Base-by-base conservation (phyloP, 2,113 vertebrate species). In the Corythornis madagascariensis region DNA sequence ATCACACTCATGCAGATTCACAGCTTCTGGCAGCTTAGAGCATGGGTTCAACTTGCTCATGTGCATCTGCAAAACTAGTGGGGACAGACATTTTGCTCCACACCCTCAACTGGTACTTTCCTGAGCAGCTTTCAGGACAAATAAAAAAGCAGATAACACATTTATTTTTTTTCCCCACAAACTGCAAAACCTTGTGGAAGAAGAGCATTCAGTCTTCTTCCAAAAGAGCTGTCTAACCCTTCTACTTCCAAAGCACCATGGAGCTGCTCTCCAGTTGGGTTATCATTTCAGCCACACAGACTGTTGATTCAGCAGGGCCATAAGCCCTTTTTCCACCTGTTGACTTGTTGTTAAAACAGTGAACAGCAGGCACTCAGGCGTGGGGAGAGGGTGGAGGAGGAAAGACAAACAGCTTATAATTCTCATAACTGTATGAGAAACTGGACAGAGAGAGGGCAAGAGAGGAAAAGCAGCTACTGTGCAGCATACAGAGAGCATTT, bases 221-320 rank as follows among this genome's bases (percentile, higher is more conserved):
- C 42, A 4, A 35, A 77, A 64, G 52, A 64, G 22, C 3, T 66
- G 42, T 43, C 63, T 67, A n/a, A 50, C 28, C 11, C 21, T 78
- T 40, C n/a, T n/a, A 5, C 22, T 13, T 38, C 31, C 21, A n/a
- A 60, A 71, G 65, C 29, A 47, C 43, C 26, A 16, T 3, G 40
- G 38, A 0, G 0, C 52, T 83, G 60, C 65, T 73, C 76, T 91
- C 77, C 77, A 87, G 35, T 29, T 65, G 69, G 64, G 55, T 71
- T 79, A 48, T 45, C 33, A 10, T 48, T 60, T 43, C 48, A 55
- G 26, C 56, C 56, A 74, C 31, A 59, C 52, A 67, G 69, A 83
- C 80, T 93, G 90, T 88, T 95, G 94, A 83, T 86, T 93, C 88
- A 81, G 43, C 29, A 59, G 88, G 52, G 76, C 80, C 60, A 56